Evolutionary conservation across 2,888 invertebrate genomes (phyloP).

Genomic region (Drosophila hamatofila): DNA sequence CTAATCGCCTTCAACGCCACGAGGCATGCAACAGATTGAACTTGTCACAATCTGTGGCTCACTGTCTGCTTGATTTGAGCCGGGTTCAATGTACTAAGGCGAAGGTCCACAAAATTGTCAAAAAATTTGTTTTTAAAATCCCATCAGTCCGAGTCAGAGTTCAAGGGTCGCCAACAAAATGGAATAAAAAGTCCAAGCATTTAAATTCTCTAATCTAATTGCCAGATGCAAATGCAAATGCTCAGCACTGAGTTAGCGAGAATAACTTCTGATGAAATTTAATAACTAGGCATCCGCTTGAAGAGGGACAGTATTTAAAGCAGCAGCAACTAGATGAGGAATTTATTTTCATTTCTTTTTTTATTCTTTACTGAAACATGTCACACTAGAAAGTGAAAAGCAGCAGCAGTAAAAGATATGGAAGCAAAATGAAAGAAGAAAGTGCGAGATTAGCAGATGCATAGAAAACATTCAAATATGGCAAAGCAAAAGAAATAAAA

Average conservation of each 20-base stretch:
- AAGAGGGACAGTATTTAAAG: slow-evolving; percentile 8
- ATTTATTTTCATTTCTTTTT: background rate
- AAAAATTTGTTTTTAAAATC: background rate
- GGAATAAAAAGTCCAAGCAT: slow-evolving; percentile 10
- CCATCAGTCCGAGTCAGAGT: slow-evolving; percentile 18
- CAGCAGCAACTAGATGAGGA: background rate
- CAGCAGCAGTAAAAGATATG: no score
- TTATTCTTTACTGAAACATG: background rate
- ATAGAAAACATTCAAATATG: background rate
- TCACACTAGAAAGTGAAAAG: background rate
- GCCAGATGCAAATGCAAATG: slow-evolving; percentile 1
- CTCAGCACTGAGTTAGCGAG: background rate
- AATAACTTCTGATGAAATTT: slow-evolving; percentile 4
- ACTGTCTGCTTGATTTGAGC: slow-evolving; percentile 8
- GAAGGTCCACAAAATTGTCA: slow-evolving; percentile 1
- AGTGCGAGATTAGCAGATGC: background rate
- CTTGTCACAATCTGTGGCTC: slow-evolving; percentile 4
- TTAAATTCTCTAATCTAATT: slow-evolving; percentile 27
- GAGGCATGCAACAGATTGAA: slow-evolving; percentile 31
- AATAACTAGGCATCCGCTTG: background rate
- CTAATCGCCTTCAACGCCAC: slow-evolving; percentile 20
- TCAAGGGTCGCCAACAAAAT: slow-evolving; percentile 23
- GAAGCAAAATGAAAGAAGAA: background rate
- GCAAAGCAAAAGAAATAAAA: background rate
- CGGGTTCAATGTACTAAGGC: slow-evolving; percentile 20